Conservation (phyloP, 2,113 vertebrate species). For the Anolis sagrei region DNA sequence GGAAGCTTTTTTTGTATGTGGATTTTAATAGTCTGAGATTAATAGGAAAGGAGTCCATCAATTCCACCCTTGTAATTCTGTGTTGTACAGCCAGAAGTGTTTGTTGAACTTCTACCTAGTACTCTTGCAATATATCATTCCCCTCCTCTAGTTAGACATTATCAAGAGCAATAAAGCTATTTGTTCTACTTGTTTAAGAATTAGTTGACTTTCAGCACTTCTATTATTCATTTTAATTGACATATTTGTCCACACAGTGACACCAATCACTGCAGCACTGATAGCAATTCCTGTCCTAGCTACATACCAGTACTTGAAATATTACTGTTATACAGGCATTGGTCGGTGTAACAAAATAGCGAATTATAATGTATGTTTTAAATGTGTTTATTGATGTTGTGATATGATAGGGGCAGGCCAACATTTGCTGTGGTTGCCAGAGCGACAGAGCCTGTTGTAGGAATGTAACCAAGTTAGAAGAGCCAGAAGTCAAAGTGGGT, state of each 20-base stretch:
- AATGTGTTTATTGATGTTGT: too few relatives aligned
- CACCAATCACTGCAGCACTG: not conserved
- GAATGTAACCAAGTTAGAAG: too few relatives aligned
- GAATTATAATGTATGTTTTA: too few relatives aligned
- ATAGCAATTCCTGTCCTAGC: not conserved
- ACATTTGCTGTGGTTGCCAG: too few relatives aligned
- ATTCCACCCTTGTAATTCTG: not conserved
- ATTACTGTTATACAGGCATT: not conserved
- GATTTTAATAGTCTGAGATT: too few relatives aligned
- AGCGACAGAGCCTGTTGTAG: too few relatives aligned
- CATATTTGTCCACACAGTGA: not conserved
- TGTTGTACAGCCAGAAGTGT: not conserved
- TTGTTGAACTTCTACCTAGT: conserved; percentile 15
- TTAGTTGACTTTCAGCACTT: not conserved
- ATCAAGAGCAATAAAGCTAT: conserved; percentile 2
- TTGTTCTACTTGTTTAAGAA: not conserved
- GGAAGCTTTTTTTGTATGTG: not conserved
- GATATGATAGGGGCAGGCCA: too few relatives aligned
- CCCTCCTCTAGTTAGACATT: not conserved
- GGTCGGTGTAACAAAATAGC: too few relatives aligned
- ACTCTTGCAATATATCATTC: not conserved
- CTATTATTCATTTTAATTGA: not conserved
- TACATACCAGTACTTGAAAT: not conserved
- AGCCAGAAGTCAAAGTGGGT: too few relatives aligned
- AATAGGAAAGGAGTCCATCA: not conserved